Base-by-base conservation (phyloP, 2,888 invertebrate genomes). In the Drosophila demipolita region DNA sequence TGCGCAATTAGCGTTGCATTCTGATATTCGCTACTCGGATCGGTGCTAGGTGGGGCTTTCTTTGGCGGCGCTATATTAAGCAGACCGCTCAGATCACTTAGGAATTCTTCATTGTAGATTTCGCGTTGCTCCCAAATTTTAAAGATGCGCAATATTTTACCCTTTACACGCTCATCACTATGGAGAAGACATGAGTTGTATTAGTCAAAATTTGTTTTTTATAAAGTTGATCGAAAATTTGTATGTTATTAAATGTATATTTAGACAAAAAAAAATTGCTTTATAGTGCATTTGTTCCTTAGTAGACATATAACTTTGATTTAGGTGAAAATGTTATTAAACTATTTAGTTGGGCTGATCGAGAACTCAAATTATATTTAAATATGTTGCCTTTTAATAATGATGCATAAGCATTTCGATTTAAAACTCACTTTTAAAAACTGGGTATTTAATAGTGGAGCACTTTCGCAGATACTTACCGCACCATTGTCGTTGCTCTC, bases 51-150 rank as follows among this genome's bases (percentile, higher is more conserved):
- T 38, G 91, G 88, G 11, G 91, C 75, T 70, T 92, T 93, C 72
- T 93, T 92, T 61, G 95, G 95, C 57, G 96, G 96, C 55, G 96
- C 96, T 26, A 96, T 96, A 84, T 96, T 97, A 38, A 99, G 94
- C 64, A 98, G 94, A 6, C 97, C 97, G 49, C 96, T 96, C 33
- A 99, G 94, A 93, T 98, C 98, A 17, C 97, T 95, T 33, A 99
- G 95, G 91, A 98, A 98, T 90, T 97, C 97, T 87, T 97, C 96
- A 92, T 97, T 97, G 92, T 98, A 99, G 23, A 99, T 96, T 53
- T 95, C 96, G 80, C 99, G 95, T 91, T 99, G 98, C 92, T 97
- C 97, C 99, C 99, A 99, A 82, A 99, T 99, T 92, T 97, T 97
- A 91, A 99, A 98, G 86, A 99, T 98, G 70, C 99, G 94, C 62